phyloP scores from a whole-genome alignment of 2,797 vertebrate genomes.

The Champsocephalus gunnari region DNA sequence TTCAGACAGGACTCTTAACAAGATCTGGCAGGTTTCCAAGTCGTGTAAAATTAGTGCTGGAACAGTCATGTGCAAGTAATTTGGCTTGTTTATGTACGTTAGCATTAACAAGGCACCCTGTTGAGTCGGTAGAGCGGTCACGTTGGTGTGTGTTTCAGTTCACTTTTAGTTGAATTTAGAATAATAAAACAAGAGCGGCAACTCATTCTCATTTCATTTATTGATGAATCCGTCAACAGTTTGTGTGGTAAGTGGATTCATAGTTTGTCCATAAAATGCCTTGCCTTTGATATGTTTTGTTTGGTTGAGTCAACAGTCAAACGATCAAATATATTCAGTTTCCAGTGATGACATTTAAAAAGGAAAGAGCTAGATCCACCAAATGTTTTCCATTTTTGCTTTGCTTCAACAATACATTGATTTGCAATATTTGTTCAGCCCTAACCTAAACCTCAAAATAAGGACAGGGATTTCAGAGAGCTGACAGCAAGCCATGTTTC shows the following conservation, averaged over 20 bases:
- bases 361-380: neutral
- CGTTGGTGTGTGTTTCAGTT: slow-evolving; percentile 19
- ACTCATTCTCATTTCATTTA: neutral
- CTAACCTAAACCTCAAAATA: neutral
- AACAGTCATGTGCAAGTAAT: slow-evolving; percentile 64
- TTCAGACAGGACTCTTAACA: slow-evolving; percentile 18
- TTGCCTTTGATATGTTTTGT: neutral
- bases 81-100: slow-evolving; percentile 63
- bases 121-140: slow-evolving; percentile 29
- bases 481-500: neutral
- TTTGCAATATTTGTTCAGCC: neutral
- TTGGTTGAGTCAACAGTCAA: neutral
- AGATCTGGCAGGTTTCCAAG: slow-evolving; percentile 21
- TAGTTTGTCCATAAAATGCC: slow-evolving; percentile 5
- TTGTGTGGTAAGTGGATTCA: neutral
- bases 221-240: slow-evolving; percentile 1
- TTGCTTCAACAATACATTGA: neutral
- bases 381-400: neutral
- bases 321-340: neutral
- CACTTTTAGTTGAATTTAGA: slow-evolving; percentile 27
- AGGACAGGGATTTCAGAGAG: neutral
- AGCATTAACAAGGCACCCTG: slow-evolving; percentile 55
- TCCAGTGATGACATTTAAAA: neutral
- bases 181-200: slow-evolving; percentile 5
- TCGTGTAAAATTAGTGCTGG: slow-evolving; percentile 32